Evolutionary conservation across 2,888 invertebrate species (phyloP).

Genomic region (Dinocampus coccinellae): DNA sequence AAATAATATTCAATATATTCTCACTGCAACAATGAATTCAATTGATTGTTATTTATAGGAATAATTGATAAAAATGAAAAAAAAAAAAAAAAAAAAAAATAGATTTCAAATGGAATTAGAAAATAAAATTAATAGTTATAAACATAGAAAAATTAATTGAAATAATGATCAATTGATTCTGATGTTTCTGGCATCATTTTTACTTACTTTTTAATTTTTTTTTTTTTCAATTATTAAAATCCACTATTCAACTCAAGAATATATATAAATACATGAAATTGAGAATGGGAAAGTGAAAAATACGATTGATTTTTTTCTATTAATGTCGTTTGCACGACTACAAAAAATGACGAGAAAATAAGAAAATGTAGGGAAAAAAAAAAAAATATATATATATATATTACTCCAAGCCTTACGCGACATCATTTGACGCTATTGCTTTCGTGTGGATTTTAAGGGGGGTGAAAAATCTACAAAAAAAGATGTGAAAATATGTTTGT

Average conservation of each 20-base stretch:
- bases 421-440: neutral
- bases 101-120: neutral
- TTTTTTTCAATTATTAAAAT: too few relatives aligned
- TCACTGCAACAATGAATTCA: neutral
- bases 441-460: conserved; percentile 5
- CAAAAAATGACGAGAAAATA: neutral
- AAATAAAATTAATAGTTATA: neutral
- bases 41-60: neutral
- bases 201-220: too few relatives aligned
- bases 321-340: conserved; percentile 7
- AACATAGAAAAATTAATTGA: neutral
- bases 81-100: neutral
- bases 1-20: neutral
- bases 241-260: too few relatives aligned
- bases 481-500: neutral
- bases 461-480: neutral
- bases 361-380: neutral
- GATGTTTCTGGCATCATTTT: too few relatives aligned
- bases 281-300: neutral
- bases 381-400: neutral
- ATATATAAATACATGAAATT: neutral
- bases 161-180: too few relatives aligned
- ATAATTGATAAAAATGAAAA: neutral
- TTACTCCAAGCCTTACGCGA: neutral
- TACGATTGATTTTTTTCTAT: conserved; percentile 5